Conservation (phyloP, 2,113 vertebrate genomes). For the Prolemur simus region DNA sequence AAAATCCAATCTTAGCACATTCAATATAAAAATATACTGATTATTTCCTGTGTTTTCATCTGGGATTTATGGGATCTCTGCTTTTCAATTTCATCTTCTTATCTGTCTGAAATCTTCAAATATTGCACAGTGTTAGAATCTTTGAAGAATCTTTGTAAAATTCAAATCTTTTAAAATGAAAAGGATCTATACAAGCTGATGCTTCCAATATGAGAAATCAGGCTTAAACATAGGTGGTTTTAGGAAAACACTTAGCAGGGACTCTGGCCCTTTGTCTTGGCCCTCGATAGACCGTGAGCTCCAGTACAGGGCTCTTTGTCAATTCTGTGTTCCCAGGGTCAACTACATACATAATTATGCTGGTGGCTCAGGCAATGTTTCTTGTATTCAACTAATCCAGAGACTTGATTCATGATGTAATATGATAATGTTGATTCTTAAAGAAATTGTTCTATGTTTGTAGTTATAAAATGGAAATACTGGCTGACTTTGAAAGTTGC, state of each 20-base stretch:
- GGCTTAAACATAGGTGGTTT: neutral
- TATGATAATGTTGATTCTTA: neutral
- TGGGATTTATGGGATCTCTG: neutral
- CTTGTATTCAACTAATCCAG: neutral
- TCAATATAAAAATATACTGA: conserved; percentile 45
- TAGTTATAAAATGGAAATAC: neutral
- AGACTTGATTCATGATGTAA: neutral
- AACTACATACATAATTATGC: neutral
- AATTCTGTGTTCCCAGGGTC: neutral
- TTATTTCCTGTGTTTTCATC: neutral
- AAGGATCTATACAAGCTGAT: neutral
- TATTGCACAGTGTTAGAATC: neutral
- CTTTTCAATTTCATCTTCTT: conserved; percentile 7
- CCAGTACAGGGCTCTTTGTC: neutral
- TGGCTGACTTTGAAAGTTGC: conserved; percentile 6
- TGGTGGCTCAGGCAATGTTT: neutral
- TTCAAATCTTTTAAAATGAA: neutral
- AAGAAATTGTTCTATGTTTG: neutral
- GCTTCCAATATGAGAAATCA: neutral
- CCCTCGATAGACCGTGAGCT: neutral
- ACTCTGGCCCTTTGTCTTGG: neutral
- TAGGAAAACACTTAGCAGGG: neutral
- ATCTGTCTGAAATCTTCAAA: conserved; percentile 26
- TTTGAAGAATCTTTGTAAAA: neutral
- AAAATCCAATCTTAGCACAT: conserved; percentile 4